phyloP scores from a whole-genome alignment of 2,888 invertebrate species.

The Xestia sexstrigata region DNA sequence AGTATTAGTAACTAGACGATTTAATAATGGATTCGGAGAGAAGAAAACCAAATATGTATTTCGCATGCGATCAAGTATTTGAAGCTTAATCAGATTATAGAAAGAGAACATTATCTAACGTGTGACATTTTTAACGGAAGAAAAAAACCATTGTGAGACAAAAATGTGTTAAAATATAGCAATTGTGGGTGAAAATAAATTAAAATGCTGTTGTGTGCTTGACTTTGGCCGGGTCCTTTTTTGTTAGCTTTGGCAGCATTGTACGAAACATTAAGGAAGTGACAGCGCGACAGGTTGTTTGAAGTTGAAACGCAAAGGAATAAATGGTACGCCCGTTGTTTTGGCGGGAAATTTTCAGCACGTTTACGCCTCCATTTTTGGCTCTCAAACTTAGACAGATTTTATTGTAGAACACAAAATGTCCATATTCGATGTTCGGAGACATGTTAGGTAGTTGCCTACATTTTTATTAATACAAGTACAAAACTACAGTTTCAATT shows the following conservation, averaged over 20 bases:
- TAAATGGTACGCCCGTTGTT: neutral
- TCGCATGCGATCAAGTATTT: neutral
- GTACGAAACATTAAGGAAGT: neutral
- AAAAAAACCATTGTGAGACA: neutral
- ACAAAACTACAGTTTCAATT: neutral
- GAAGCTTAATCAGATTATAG: neutral
- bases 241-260: neutral
- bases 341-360: neutral
- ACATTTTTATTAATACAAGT: neutral
- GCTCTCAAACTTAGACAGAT: neutral
- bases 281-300: constrained; percentile 11
- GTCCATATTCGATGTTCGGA: too few relatives aligned
- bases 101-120: neutral
- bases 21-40: neutral
- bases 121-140: neutral
- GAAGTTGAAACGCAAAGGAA: neutral
- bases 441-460: neutral
- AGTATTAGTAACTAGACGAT: neutral
- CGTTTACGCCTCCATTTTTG: neutral
- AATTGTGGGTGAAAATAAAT: neutral
- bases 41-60: neutral
- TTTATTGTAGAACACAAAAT: neutral
- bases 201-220: neutral
- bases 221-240: neutral
- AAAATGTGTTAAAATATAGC: neutral